Evolutionary conservation across 1,140 invertebrate genomes (phyloP).

Genomic region (Zeugodacus cucurbitae): DNA sequence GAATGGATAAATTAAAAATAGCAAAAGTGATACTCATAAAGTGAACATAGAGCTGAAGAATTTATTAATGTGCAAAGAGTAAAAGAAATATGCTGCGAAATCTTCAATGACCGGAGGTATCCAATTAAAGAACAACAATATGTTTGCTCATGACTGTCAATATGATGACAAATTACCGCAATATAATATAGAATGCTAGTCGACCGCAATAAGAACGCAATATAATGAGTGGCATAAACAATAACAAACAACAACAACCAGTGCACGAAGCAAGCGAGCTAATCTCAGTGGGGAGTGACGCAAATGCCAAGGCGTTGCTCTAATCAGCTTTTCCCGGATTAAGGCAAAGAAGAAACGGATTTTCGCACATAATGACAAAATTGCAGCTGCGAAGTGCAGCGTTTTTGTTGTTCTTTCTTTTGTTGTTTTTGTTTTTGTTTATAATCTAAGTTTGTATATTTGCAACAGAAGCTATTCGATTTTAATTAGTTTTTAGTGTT

Average conservation of each 20-base stretch:
- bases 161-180: background rate
- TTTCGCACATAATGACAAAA: constrained; percentile 6
- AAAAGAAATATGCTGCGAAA: too few relatives aligned
- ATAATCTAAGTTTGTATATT: background rate
- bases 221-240: background rate
- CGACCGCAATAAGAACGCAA: background rate
- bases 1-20: too few relatives aligned
- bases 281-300: background rate
- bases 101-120: background rate
- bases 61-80: too few relatives aligned
- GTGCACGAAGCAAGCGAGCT: background rate
- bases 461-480: background rate
- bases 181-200: background rate
- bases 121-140: background rate
- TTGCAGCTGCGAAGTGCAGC: background rate
- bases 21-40: too few relatives aligned
- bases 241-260: background rate
- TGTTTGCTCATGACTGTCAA: background rate
- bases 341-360: background rate
- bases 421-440: background rate
- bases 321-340: background rate
- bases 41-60: too few relatives aligned
- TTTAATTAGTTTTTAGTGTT: constrained; percentile 10
- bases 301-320: background rate
- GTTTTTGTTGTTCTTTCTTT: background rate